A percentile compares a stretch with the other conserved stretches of the same genome.
phyloP scores from a whole-genome alignment of 2,797 vertebrate genomes.

The Steatocranus sp. region DNA sequence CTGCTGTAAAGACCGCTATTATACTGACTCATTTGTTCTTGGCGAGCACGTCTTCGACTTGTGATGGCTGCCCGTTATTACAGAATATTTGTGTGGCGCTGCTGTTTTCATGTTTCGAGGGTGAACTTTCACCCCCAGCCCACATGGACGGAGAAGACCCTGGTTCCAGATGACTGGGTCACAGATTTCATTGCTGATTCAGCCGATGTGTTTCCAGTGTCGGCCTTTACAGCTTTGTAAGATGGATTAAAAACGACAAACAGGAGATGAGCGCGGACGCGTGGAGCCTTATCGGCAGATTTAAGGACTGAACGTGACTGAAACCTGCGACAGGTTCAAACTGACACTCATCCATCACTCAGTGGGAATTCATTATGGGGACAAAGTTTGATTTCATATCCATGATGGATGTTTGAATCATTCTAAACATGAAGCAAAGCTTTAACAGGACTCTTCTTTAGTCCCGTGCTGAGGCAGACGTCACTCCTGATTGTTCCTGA shows the following conservation, averaged over 20 bases:
- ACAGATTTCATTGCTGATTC: background rate
- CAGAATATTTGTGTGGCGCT: background rate
- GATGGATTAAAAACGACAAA: background rate
- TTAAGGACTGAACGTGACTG: background rate
- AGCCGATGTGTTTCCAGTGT: background rate
- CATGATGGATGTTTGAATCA: background rate
- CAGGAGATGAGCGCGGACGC: background rate
- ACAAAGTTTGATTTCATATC: background rate
- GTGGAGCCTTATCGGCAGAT: accelerated
- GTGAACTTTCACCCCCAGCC: background rate
- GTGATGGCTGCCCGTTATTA: background rate
- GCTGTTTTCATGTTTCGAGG: background rate
- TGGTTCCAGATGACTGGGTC: background rate
- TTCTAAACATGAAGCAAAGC: accelerated
- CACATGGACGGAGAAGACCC: background rate
- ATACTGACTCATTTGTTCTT: background rate
- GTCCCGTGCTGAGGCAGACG: background rate
- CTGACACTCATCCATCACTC: background rate
- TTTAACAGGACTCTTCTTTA: background rate
- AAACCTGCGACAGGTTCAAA: accelerated
- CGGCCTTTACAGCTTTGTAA: accelerated
- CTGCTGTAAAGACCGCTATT: background rate
- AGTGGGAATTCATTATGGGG: background rate
- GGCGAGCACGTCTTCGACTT: background rate
- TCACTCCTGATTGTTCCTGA: background rate